A percentile compares a stretch with the other conserved stretches of the same genome.
Evolutionary conservation across 2,888 invertebrate species (phyloP).

Genomic region (Apeira syringaria): DNA sequence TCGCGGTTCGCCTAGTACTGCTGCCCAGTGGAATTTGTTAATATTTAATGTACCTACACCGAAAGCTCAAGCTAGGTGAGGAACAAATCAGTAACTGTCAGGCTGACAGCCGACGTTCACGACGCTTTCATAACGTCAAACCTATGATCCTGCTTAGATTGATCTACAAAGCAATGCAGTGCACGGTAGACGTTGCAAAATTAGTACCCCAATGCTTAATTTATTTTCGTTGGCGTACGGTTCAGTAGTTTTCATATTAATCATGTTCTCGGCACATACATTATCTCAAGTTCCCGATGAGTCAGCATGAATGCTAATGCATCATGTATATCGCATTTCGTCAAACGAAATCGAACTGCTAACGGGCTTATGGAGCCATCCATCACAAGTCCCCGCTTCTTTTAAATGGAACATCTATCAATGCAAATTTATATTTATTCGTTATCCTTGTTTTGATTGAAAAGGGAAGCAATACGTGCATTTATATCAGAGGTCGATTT

Average conservation of each 20-base stretch:
- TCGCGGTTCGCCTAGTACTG: too few species aligned
- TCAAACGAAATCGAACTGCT: slow-evolving; percentile 63
- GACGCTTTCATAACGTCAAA: too few species aligned
- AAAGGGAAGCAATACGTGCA: slow-evolving; percentile 1
- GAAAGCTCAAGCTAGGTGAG: too few species aligned
- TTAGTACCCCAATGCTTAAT: slow-evolving; percentile 19
- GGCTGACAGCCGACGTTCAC: too few species aligned
- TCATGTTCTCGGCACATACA: slow-evolving; percentile 36
- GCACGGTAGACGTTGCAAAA: slow-evolving; percentile 6
- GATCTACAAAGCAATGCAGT: slow-evolving; percentile 3
- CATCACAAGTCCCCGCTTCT: slow-evolving; percentile 68
- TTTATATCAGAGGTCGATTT: neutral
- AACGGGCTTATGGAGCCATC: slow-evolving; percentile 50
- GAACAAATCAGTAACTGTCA: too few species aligned
- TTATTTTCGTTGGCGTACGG: slow-evolving; percentile 11
- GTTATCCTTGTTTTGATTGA: slow-evolving; percentile 29
- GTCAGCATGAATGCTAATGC: slow-evolving; percentile 74
- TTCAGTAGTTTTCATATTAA: slow-evolving; percentile 24
- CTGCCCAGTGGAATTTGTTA: too few species aligned
- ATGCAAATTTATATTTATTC: slow-evolving; percentile 62
- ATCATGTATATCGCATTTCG: slow-evolving; percentile 73
- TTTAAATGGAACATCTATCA: slow-evolving; percentile 61
- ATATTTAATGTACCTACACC: too few species aligned
- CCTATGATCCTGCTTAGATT: neutral
- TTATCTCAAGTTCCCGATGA: slow-evolving; percentile 53